Evolutionary conservation across 1,140 invertebrate species (phyloP).

Genomic region (Mycetomoellerius zeteki): DNA sequence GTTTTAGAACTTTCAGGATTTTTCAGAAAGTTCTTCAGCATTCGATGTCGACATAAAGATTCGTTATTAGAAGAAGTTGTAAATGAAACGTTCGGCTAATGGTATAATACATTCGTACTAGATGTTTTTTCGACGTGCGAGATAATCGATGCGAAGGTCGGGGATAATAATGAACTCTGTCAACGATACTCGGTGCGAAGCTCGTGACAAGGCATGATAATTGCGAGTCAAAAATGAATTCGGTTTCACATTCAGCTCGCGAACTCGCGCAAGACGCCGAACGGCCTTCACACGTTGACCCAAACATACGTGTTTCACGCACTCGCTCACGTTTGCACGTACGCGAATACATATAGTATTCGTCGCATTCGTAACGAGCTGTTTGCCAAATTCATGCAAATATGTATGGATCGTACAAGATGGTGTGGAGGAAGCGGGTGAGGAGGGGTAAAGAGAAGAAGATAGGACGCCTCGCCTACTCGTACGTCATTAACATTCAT

Average conservation of each 20-base stretch:
- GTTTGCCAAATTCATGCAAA: constrained; percentile 86
- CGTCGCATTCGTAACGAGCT: constrained; percentile 78
- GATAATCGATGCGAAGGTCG: constrained; percentile 26
- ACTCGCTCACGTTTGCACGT: constrained; percentile 27
- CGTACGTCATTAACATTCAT: constrained; percentile 83
- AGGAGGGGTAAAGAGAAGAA: neutral
- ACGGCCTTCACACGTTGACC: constrained; percentile 78
- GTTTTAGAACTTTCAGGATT: neutral
- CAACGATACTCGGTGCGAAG: neutral
- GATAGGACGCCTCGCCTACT: constrained; percentile 66
- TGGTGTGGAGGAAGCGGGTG: constrained; percentile 19
- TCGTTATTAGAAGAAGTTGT: constrained; percentile 7
- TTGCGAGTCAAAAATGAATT: constrained; percentile 56
- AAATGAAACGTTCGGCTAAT: neutral
- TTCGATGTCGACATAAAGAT: neutral
- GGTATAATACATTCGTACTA: neutral
- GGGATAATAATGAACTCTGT: constrained; percentile 12
- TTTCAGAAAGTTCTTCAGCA: neutral
- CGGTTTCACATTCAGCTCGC: constrained; percentile 46
- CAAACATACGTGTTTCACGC: constrained; percentile 47
- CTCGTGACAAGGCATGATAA: constrained; percentile 36
- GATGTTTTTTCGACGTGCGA: constrained; percentile 11
- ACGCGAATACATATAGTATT: constrained; percentile 25
- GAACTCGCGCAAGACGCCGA: constrained; percentile 3
- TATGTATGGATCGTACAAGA: constrained; percentile 67